A percentile compares a stretch with the other conserved stretches of the same genome.
Conservation (phyloP, 2,888 invertebrate species). For the Homarus gammarus region DNA sequence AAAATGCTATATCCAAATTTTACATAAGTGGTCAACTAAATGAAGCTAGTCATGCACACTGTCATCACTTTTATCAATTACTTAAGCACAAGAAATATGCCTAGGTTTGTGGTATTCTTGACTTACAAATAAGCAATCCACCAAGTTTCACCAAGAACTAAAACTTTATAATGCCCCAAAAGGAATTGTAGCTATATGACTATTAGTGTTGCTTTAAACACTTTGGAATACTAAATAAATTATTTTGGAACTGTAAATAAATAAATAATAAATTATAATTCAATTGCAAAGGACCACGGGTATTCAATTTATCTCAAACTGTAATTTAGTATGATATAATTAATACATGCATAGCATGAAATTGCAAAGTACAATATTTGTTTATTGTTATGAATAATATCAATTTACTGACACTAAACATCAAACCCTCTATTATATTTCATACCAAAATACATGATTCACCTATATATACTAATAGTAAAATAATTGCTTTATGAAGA, state of each 20-base stretch:
- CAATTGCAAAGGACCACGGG: neutral
- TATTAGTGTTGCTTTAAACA: slow-evolving; percentile 35
- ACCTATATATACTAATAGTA: neutral
- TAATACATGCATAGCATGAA: neutral
- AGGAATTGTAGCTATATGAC: slow-evolving; percentile 35
- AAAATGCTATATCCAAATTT: neutral
- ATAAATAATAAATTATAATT: slow-evolving; percentile 1
- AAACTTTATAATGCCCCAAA: slow-evolving; percentile 63
- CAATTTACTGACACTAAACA: neutral
- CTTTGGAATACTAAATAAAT: slow-evolving; percentile 20
- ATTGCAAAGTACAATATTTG: neutral
- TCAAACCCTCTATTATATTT: neutral
- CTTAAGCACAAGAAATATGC: neutral
- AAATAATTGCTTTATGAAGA: neutral
- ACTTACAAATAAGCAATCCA: neutral
- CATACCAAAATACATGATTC: slow-evolving; percentile 8
- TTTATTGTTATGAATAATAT: neutral
- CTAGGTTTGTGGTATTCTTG: neutral
- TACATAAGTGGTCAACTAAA: neutral
- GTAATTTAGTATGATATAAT: neutral
- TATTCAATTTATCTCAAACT: neutral
- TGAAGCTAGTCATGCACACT: neutral
- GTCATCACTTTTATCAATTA: neutral
- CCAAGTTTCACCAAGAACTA: slow-evolving; percentile 35
- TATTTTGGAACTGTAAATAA: neutral